Evolutionary conservation across 2,797 vertebrate species (phyloP).

Genomic region (Liparis tanakae): DNA sequence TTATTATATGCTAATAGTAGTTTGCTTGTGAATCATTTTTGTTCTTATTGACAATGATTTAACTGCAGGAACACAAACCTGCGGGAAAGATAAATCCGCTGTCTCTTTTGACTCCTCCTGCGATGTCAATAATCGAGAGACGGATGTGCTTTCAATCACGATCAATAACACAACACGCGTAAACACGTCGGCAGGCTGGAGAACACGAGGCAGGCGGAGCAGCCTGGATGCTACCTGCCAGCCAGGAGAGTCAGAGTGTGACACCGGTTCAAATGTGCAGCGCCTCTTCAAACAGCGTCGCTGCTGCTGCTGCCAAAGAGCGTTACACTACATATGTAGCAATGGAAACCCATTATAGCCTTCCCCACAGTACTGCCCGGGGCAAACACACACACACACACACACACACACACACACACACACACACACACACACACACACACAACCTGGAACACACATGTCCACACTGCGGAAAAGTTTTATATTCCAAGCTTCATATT

Average conservation of each 20-base stretch:
- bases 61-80: background rate
- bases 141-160: background rate
- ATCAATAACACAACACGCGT: slow-evolving; percentile 7
- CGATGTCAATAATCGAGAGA: slow-evolving; percentile 1
- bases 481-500: slow-evolving; percentile 20
- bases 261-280: slow-evolving; percentile 46
- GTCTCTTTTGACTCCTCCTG: background rate
- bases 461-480: slow-evolving; percentile 12
- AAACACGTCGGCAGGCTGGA: background rate
- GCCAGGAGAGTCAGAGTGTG: slow-evolving; percentile 30
- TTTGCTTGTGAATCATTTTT: background rate
- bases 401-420: slow-evolving; percentile 32
- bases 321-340: slow-evolving; percentile 52
- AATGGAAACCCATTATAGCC: slow-evolving; percentile 60
- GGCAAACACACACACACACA: slow-evolving; percentile 47
- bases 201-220: slow-evolving; percentile 19
- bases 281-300: slow-evolving; percentile 44
- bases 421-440: slow-evolving; percentile 42
- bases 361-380: slow-evolving; percentile 57
- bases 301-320: slow-evolving; percentile 41
- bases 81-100: background rate
- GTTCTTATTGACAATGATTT: background rate
- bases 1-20: background rate
- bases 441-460: background rate
- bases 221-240: slow-evolving; percentile 14